These are phyloP conservation scores for Thymallus thymallus DNA, from an alignment of 2,113 vertebrate species.

Conservation along the genomic window DNA sequence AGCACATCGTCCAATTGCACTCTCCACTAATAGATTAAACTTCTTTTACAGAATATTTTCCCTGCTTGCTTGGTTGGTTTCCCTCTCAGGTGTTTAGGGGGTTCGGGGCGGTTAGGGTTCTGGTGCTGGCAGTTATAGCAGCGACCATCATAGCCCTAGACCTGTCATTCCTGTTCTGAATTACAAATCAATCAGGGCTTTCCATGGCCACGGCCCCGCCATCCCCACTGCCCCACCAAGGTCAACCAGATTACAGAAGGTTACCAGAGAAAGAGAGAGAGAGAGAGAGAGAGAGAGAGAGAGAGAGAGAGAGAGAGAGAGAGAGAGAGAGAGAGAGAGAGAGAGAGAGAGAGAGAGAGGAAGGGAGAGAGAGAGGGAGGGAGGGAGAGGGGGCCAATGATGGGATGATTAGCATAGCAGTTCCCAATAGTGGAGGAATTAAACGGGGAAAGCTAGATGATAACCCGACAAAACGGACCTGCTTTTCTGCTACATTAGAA, in stretches of 20 bases:
- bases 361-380: slow-evolving; percentile 53
- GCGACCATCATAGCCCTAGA: slow-evolving; percentile 68
- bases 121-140: slow-evolving; percentile 37
- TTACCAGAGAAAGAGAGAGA: slow-evolving; percentile 73
- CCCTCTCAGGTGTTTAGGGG: slow-evolving; percentile 35
- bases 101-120: background rate
- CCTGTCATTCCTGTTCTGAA: slow-evolving; percentile 83
- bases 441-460: slow-evolving; percentile 69
- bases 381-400: background rate
- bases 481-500: slow-evolving; percentile 82
- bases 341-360: slow-evolving; percentile 51
- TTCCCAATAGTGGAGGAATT: slow-evolving; percentile 82
- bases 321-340: slow-evolving; percentile 44
- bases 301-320: slow-evolving; percentile 16
- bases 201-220: background rate
- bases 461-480: slow-evolving; percentile 71
- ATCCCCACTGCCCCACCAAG: slow-evolving; percentile 87
- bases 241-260: slow-evolving; percentile 94
- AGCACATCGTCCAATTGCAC: background rate
- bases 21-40: background rate
- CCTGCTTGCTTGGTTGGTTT: background rate
- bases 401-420: slow-evolving; percentile 86
- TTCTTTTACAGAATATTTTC: background rate
- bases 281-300: slow-evolving; percentile 49
- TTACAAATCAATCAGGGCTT: slow-evolving; percentile 87